Percentiles rank a stretch among this genome's conserved stretches.
Conservation (phyloP, 2,888 invertebrate species). For the Clitarchus hookeri region DNA sequence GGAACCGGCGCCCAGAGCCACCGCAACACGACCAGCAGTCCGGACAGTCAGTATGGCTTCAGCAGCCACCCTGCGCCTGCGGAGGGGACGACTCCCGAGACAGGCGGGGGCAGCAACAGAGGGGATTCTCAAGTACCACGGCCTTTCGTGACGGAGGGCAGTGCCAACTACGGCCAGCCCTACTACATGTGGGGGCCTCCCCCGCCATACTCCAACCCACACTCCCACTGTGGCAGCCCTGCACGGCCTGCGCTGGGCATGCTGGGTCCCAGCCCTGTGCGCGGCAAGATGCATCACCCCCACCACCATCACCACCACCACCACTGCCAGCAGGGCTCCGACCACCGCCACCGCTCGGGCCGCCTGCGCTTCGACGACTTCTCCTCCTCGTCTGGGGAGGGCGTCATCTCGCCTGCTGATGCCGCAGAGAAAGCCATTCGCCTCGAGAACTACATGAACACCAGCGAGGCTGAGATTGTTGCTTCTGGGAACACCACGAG, state of each 20-base stretch:
- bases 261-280: constrained; percentile 33
- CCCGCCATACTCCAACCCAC: constrained; percentile 69
- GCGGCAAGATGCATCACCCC: constrained; percentile 25
- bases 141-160: constrained; percentile 36
- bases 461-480: constrained; percentile 35
- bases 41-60: constrained; percentile 80
- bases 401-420: constrained; percentile 22
- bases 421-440: constrained; percentile 26
- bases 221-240: constrained; percentile 72
- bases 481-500: constrained; percentile 30
- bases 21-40: constrained; percentile 63
- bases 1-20: constrained; percentile 17
- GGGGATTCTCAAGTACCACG: neutral
- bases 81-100: constrained; percentile 27
- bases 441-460: constrained; percentile 39
- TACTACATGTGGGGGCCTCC: constrained; percentile 83
- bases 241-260: constrained; percentile 53
- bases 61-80: constrained; percentile 43
- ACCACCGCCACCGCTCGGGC: constrained; percentile 23
- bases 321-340: constrained; percentile 28
- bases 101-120: constrained; percentile 55
- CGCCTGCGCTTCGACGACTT: constrained; percentile 34
- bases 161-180: constrained; percentile 47
- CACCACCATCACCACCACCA: constrained; percentile 38
- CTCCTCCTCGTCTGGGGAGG: constrained; percentile 31